Conservation (phyloP, 1,140 invertebrate genomes). For the Calephelis virginiensis region DNA sequence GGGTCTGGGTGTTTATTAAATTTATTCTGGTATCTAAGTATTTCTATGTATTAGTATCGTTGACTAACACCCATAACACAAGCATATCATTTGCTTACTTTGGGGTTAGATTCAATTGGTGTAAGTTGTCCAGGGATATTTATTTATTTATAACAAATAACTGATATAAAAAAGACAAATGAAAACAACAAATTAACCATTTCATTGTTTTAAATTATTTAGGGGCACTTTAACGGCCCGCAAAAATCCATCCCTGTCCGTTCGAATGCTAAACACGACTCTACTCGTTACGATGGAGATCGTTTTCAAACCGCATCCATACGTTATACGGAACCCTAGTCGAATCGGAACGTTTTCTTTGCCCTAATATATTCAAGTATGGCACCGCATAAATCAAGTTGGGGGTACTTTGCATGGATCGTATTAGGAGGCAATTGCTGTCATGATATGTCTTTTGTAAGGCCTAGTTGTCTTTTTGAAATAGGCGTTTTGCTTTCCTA, state of each 20-base stretch:
- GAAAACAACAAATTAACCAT: too few species aligned
- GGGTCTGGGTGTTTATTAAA: too few species aligned
- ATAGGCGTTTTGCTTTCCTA: neutral
- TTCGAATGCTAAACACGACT: slow-evolving; percentile 36
- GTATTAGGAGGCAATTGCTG: slow-evolving; percentile 12
- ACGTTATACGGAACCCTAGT: slow-evolving; percentile 27
- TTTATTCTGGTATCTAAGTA: too few species aligned
- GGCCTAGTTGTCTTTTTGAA: neutral
- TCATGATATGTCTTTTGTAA: slow-evolving; percentile 13
- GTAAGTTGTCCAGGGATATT: too few species aligned
- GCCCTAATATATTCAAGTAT: slow-evolving; percentile 33
- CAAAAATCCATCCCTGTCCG: slow-evolving; percentile 6
- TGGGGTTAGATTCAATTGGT: too few species aligned
- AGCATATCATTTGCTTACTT: too few species aligned
- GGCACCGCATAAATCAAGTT: slow-evolving; percentile 29
- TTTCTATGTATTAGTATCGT: too few species aligned
- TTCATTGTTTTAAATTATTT: too few species aligned
- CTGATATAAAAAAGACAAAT: too few species aligned
- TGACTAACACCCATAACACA: too few species aligned
- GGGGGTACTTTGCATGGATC: slow-evolving; percentile 9
- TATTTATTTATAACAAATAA: too few species aligned
- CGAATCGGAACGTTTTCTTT: slow-evolving; percentile 32
- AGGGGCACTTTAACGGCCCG: neutral
- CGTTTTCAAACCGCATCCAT: slow-evolving; percentile 31
- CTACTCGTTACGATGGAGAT: slow-evolving; percentile 31